A percentile compares a stretch with the other conserved stretches of the same genome.
Evolutionary conservation across 2,113 vertebrate species (phyloP).

Genomic region (Pachypanchax playfairii): DNA sequence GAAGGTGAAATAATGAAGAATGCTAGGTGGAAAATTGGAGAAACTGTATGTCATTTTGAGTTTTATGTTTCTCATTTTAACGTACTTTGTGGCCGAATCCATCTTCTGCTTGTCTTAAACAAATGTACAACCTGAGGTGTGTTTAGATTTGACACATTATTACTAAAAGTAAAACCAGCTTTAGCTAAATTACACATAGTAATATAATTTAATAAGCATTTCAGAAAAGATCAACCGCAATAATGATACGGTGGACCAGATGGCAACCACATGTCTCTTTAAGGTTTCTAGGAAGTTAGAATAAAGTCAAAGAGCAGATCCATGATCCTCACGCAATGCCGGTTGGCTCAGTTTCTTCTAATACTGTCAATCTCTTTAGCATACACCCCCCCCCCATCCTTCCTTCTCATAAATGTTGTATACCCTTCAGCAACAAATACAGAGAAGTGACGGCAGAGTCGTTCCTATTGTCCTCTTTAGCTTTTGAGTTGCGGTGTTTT

Average conservation of each 20-base stretch:
- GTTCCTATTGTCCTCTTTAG: conserved; percentile 54
- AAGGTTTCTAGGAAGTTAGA: conserved; percentile 47
- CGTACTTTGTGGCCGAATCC: neutral
- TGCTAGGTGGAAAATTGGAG: neutral
- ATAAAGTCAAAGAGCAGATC: conserved; percentile 65
- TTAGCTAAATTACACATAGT: conserved; percentile 34
- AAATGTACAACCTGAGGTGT: neutral
- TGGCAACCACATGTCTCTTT: conserved; percentile 66
- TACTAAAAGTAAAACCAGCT: conserved; percentile 5
- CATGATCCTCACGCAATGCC: conserved; percentile 42
- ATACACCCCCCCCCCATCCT: neutral
- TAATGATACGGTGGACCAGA: conserved; percentile 42
- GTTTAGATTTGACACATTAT: conserved; percentile 1
- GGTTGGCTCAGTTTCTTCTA: conserved; percentile 7
- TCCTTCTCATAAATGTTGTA: conserved; percentile 38
- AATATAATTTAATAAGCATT: conserved; percentile 32
- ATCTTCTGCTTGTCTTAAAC: neutral
- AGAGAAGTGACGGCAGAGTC: conserved; percentile 33
- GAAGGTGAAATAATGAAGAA: neutral
- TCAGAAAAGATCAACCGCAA: conserved; percentile 53
- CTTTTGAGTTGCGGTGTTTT: conserved; percentile 38
- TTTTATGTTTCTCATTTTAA: neutral
- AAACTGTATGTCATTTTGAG: neutral
- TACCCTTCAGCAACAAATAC: conserved; percentile 58
- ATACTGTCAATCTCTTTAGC: neutral